Evolutionary conservation across 2,888 invertebrate genomes (phyloP).

Genomic region (Apeira syringaria): DNA sequence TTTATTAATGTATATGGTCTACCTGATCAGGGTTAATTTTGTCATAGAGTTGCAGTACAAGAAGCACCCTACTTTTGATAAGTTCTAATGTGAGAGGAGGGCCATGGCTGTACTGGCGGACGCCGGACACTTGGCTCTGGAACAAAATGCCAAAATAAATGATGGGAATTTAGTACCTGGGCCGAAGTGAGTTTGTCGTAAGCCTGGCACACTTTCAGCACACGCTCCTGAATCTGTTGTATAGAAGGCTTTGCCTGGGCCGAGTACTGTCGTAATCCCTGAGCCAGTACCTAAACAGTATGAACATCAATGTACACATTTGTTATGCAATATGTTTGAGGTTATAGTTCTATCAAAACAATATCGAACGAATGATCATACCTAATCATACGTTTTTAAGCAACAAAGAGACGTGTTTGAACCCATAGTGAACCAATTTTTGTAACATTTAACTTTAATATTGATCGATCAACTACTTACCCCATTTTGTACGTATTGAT

Average conservation of each 20-base stretch:
- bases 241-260: constrained; percentile 79
- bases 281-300: constrained; percentile 72
- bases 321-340: constrained; percentile 80
- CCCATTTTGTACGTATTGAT: constrained; percentile 58
- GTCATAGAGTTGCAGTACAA: constrained; percentile 98
- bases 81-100: constrained; percentile 92
- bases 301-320: constrained; percentile 64
- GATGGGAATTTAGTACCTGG: constrained; percentile 86
- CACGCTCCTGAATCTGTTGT: constrained; percentile 90
- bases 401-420: too few species aligned
- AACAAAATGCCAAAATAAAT: constrained; percentile 73
- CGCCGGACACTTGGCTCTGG: constrained; percentile 86
- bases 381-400: too few species aligned
- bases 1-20: constrained; percentile 55
- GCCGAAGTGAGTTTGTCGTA: constrained; percentile 95
- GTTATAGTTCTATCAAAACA: constrained; percentile 53
- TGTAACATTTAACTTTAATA: constrained; percentile 39
- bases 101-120: constrained; percentile 89
- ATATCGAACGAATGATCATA: neutral
- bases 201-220: constrained; percentile 92
- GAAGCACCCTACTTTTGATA: constrained; percentile 94
- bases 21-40: constrained; percentile 98
- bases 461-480: constrained; percentile 54
- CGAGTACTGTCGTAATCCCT: constrained; percentile 56
- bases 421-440: too few species aligned